Percentiles rank a stretch among this genome's conserved stretches.
Conservation (phyloP, 2,888 invertebrate species). For the Harpalus rubripes region DNA sequence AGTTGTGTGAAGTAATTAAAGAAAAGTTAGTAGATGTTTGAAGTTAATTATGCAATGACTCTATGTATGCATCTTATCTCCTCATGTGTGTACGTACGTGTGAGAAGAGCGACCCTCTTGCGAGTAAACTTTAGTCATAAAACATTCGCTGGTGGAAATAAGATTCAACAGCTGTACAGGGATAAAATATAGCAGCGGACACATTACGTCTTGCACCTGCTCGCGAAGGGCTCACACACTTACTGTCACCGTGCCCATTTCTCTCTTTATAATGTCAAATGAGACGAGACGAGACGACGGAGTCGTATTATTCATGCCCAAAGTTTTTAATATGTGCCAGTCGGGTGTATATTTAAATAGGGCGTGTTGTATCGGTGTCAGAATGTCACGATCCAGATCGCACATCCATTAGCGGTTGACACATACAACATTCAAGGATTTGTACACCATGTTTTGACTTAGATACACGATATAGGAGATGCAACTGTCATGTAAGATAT, state of each 20-base stretch:
- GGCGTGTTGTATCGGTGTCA: background rate
- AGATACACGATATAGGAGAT: constrained; percentile 2
- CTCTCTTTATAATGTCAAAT: background rate
- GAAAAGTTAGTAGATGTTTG: background rate
- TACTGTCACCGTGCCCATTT: background rate
- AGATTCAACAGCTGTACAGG: constrained; percentile 29
- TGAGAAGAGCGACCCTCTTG: background rate
- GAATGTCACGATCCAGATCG: background rate
- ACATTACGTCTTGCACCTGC: constrained; percentile 15
- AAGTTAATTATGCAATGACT: constrained; percentile 3
- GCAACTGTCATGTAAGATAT: constrained; percentile 5
- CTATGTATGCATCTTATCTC: background rate
- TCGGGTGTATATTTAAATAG: background rate
- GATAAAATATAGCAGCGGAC: constrained; percentile 37
- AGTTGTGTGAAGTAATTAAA: background rate
- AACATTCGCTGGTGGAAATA: constrained; percentile 42
- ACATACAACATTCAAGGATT: background rate
- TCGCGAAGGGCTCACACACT: background rate
- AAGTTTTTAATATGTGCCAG: background rate
- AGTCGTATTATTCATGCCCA: background rate
- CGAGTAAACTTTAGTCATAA: constrained; percentile 57
- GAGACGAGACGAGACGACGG: background rate
- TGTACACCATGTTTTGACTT: constrained; percentile 1
- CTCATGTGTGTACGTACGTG: background rate
- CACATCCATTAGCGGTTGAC: constrained; percentile 1